These are phyloP conservation scores for Scrobipalpa atriplicella DNA, from an alignment of 2,888 invertebrate species.

Conservation along the genomic window DNA sequence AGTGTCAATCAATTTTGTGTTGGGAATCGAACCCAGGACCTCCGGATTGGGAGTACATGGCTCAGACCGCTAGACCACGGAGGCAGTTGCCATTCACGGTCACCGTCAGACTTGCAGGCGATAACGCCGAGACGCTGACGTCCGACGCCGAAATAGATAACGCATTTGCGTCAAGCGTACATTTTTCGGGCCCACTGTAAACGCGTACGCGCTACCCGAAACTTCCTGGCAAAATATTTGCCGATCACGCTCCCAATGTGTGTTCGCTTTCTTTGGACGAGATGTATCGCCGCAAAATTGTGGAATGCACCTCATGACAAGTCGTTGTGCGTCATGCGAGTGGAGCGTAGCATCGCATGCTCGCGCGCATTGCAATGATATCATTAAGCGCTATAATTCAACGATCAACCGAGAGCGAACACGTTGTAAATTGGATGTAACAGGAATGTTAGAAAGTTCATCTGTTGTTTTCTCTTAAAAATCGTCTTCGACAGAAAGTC, in stretches of 20 bases:
- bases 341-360: conserved; percentile 20
- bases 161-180: conserved; percentile 81
- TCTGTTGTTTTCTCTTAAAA: conserved; percentile 13
- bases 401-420: conserved; percentile 25
- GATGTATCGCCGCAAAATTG: conserved; percentile 48
- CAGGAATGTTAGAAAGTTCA: conserved; percentile 17
- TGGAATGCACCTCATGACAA: conserved; percentile 28
- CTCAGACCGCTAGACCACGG: no score
- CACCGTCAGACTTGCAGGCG: conserved; percentile 74
- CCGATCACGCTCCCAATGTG: conserved; percentile 59
- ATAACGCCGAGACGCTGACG: conserved; percentile 75
- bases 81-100: conserved; percentile 58
- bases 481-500: conserved; percentile 1
- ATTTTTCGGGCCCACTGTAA: conserved; percentile 75
- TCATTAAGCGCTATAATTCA: conserved; percentile 20
- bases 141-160: conserved; percentile 81
- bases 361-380: conserved; percentile 23
- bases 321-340: conserved; percentile 20
- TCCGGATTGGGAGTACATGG: no score
- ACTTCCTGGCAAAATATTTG: conserved; percentile 76
- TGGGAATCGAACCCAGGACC: no score
- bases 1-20: no score
- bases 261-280: conserved; percentile 57
- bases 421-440: conserved; percentile 29
- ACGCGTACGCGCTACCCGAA: conserved; percentile 69